Evolutionary conservation across 2,113 vertebrate species (phyloP).

Genomic region (Eretmochelys imbricata): DNA sequence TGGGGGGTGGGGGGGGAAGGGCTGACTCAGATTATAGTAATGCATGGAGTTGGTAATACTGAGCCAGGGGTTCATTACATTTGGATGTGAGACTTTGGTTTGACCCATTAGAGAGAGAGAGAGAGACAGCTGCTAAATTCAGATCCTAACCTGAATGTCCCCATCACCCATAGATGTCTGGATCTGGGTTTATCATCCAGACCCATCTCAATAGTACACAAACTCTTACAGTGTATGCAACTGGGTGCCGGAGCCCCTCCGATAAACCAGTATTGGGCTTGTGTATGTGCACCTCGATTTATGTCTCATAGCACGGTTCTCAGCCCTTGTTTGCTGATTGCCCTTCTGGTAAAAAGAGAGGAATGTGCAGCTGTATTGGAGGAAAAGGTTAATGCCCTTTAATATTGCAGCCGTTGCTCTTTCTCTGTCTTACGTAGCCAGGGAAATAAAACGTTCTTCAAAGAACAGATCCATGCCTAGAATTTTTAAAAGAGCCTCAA

Average conservation of each 20-base stretch:
- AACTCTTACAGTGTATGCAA: background rate
- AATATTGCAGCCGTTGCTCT: background rate
- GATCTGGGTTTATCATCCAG: slow-evolving; percentile 1
- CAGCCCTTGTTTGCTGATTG: background rate
- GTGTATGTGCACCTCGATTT: background rate
- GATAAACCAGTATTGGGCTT: background rate
- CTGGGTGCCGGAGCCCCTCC: background rate
- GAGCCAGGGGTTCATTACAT: background rate
- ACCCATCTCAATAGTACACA: background rate
- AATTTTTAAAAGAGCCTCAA: background rate
- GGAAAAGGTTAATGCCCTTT: background rate
- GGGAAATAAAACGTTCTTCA: background rate
- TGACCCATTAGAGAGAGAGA: background rate
- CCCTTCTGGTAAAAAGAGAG: background rate
- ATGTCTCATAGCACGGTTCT: background rate
- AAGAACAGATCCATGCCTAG: background rate
- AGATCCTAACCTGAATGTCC: background rate
- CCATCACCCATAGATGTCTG: background rate
- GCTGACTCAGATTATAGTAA: background rate
- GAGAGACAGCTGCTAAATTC: background rate
- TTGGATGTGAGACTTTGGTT: background rate
- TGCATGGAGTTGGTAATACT: background rate
- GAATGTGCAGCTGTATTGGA: background rate
- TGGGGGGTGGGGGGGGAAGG: accelerated
- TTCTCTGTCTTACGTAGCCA: background rate